phyloP scores from a whole-genome alignment of 2,888 invertebrate genomes.

The Rhyacophila evoluta region DNA sequence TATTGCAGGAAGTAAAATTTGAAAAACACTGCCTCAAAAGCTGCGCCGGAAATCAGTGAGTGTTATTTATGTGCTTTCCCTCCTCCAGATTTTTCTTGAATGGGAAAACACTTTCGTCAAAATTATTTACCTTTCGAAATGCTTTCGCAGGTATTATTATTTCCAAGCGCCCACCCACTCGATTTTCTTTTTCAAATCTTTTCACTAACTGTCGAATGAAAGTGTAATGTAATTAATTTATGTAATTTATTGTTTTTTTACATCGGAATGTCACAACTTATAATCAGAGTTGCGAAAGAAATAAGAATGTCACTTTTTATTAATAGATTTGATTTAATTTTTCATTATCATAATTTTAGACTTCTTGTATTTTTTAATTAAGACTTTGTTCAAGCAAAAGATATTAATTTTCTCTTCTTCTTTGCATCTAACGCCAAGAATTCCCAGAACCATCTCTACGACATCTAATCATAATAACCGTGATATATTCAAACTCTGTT shows the following conservation, averaged over 20 bases:
- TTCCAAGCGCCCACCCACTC: neutral
- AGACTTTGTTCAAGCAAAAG: too few relatives aligned
- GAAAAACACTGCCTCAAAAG: neutral
- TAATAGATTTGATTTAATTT: too few relatives aligned
- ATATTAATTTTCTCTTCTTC: too few relatives aligned
- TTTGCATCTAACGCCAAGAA: too few relatives aligned
- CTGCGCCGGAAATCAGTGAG: constrained; percentile 14
- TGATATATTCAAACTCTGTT: too few relatives aligned
- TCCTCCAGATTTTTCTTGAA: constrained; percentile 2
- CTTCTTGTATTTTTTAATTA: too few relatives aligned
- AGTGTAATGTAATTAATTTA: neutral
- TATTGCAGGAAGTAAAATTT: too few relatives aligned
- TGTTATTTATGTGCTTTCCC: constrained; percentile 17
- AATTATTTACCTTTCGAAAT: constrained; percentile 11
- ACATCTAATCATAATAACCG: too few relatives aligned
- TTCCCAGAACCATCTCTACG: too few relatives aligned
- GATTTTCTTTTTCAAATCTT: neutral
- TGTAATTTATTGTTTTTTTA: neutral
- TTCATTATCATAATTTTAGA: too few relatives aligned
- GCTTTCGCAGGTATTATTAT: neutral
- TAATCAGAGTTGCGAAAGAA: too few relatives aligned
- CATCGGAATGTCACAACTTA: neutral
- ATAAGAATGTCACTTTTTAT: too few relatives aligned
- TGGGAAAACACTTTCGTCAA: constrained; percentile 18
- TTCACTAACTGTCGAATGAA: neutral